Percentiles rank a stretch among this genome's conserved stretches.
Evolutionary conservation across 2,888 invertebrate genomes (phyloP).

Genomic region (Desoria tigrina): DNA sequence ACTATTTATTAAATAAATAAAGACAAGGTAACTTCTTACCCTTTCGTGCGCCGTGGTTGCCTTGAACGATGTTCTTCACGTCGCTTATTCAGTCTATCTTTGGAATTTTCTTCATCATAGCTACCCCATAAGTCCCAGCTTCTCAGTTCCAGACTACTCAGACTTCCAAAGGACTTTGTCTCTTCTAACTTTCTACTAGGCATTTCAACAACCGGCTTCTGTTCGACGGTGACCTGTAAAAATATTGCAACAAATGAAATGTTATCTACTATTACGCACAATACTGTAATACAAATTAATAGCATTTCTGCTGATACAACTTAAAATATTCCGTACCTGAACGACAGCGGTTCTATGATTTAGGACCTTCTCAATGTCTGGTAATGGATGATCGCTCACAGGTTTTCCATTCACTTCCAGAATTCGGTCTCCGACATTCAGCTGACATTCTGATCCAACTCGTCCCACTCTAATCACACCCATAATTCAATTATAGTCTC

Average conservation of each 20-base stretch:
- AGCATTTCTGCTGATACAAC: not conserved
- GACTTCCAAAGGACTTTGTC: conserved; percentile 52
- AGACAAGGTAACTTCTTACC: too few species aligned
- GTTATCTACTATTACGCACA: too few species aligned
- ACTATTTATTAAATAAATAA: not conserved
- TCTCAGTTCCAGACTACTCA: conserved; percentile 51
- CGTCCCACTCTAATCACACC: conserved; percentile 51
- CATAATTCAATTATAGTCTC: conserved; percentile 27
- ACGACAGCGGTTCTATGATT: conserved; percentile 71
- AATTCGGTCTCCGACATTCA: conserved; percentile 78
- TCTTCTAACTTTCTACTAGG: conserved; percentile 50
- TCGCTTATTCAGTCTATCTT: conserved; percentile 50
- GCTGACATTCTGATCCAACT: conserved; percentile 51
- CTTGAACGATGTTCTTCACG: conserved; percentile 50
- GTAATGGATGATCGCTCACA: conserved; percentile 75
- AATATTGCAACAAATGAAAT: not conserved
- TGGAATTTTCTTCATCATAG: conserved; percentile 48
- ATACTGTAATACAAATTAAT: not conserved
- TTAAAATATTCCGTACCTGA: too few species aligned
- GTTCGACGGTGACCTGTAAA: conserved; percentile 52
- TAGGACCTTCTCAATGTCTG: conserved; percentile 75
- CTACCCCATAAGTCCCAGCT: conserved; percentile 48
- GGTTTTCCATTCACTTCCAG: conserved; percentile 90
- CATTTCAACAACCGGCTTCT: conserved; percentile 47
- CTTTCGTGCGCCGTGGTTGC: conserved; percentile 48